Evolutionary conservation across 2,888 invertebrate genomes (phyloP).

Genomic region (Meghimatium bilineatum): DNA sequence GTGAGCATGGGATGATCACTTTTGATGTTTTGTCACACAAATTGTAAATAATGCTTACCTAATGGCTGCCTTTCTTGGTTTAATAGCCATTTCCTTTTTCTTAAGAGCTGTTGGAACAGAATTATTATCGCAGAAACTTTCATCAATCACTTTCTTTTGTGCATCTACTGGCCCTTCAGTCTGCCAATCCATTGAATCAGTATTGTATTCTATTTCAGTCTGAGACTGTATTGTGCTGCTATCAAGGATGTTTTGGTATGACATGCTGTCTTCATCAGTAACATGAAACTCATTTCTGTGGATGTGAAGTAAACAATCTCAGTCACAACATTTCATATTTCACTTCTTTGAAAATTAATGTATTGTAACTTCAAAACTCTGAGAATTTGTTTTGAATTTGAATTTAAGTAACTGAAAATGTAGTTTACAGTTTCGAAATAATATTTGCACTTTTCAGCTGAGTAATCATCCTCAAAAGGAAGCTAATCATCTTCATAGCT

Average conservation of each 20-base stretch:
- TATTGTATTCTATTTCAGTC: not conserved
- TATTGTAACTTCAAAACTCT: no score
- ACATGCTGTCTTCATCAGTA: slow-evolving; percentile 65
- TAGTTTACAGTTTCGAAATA: no score
- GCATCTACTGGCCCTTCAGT: not conserved
- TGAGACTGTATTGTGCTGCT: not conserved
- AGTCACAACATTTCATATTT: no score
- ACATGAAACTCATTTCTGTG: slow-evolving; percentile 73
- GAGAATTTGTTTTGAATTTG: no score
- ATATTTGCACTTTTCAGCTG: no score
- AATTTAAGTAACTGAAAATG: no score
- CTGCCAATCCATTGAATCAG: not conserved
- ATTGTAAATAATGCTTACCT: slow-evolving; percentile 1
- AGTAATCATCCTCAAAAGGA: no score
- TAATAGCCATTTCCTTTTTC: not conserved
- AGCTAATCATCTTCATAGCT: no score
- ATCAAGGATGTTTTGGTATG: slow-evolving; percentile 65
- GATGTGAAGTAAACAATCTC: slow-evolving; percentile 15
- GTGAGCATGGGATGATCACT: no score
- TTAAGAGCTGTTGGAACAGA: not conserved
- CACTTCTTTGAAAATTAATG: no score
- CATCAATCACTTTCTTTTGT: not conserved
- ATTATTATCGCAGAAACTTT: not conserved
- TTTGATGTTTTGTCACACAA: no score
- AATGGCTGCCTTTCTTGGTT: slow-evolving; percentile 5